A percentile compares a stretch with the other conserved stretches of the same genome.
Evolutionary conservation across 37 sponge, comb jelly and placozoan genomes (phyloP).

Genomic region (Corticium candelabrum): DNA sequence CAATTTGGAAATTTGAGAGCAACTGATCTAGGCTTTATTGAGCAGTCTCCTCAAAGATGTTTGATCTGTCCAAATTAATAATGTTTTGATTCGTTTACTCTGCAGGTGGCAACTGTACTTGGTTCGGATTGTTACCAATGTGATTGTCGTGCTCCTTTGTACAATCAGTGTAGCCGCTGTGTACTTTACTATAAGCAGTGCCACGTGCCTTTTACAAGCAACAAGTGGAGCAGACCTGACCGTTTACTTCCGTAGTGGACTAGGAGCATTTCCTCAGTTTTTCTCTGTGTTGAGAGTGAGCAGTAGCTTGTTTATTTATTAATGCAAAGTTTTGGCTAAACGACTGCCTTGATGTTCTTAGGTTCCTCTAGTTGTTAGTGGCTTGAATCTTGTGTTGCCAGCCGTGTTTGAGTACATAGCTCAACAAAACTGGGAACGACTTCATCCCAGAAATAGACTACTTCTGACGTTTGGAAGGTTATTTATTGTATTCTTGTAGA

Average conservation of each 20-base stretch:
- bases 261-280: background rate
- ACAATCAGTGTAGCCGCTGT: background rate
- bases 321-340: too few species aligned
- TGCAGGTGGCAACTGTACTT: background rate
- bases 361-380: background rate
- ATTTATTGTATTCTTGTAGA: too few species aligned
- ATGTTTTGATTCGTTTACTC: too few species aligned
- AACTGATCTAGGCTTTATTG: too few species aligned
- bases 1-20: too few species aligned
- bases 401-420: background rate
- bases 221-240: background rate
- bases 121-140: background rate
- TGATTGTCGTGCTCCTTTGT: background rate
- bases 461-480: constrained; percentile 56
- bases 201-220: background rate
- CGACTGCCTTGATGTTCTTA: background rate
- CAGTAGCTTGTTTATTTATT: too few species aligned
- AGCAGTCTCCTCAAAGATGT: too few species aligned
- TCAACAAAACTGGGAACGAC: constrained; percentile 20
- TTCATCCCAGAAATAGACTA: constrained; percentile 66
- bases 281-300: background rate
- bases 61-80: too few species aligned
- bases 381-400: background rate
- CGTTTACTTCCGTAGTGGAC: background rate
- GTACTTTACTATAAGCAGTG: background rate